Base-by-base conservation (phyloP, 2,888 invertebrate genomes). In the Uropetala carovei region DNA sequence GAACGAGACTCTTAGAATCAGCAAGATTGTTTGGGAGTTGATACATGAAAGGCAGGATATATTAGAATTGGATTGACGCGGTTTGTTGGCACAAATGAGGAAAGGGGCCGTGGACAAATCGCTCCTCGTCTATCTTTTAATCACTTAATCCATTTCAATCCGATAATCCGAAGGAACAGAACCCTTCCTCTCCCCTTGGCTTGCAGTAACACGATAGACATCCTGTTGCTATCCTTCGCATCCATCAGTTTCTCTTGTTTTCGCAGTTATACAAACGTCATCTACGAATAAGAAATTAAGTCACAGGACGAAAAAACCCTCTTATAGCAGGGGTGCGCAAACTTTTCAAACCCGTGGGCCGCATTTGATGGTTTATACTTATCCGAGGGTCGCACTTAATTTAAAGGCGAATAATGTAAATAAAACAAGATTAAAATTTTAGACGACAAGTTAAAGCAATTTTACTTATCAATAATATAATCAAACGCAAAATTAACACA, bases 111-210 rank as follows among this genome's bases (percentile, higher is more conserved):
- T 59, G 59, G 22, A 86, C 86, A 86, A 86, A 86, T 60, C 86
- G 86, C 59, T 18, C 89, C 43, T 43, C 89, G 64, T 89, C 89
- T 43, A 89, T 89, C 89, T 64, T n/a, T 22, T 64, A 89, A 89
- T 89, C 89, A 89, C 89, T 68, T 89, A 68, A 89, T 89, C 89
- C 64, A 89, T 89, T 89, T 89, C 89, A 64, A 89, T 89, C 89
- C 18, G 30, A n/a, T 58, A 56, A 43, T 58, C 64, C 64, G 43
- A 60, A 56, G 64, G 43, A 43, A 30, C 89, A 8, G 7, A 43
- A 11, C 11, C 22, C 59, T 27, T 18, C 86, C 60, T n/a, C 43
- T 30, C 82, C 27, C 27, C 5, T 5, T 82, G 82, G 16, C 64
- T 43, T 8, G 30, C n/a, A 22, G 11, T n/a, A 11, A 11, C n/a